Percentiles rank a stretch among this genome's conserved stretches.
phyloP scores from a whole-genome alignment of 1,140 invertebrate genomes.

The Drosophila orena region DNA sequence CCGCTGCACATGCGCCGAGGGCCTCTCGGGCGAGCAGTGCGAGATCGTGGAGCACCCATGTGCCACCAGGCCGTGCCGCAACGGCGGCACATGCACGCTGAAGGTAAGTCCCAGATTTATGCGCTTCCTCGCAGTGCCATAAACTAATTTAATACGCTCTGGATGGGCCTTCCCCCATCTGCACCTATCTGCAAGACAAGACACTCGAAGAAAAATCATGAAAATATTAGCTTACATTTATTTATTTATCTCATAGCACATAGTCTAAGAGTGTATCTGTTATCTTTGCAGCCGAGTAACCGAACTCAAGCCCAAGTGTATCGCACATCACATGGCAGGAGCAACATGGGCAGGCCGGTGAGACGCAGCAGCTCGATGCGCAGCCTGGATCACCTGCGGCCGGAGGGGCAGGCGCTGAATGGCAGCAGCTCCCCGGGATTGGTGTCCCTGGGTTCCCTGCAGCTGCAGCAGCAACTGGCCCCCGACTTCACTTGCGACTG shows the following conservation, averaged over 20 bases:
- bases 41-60: constrained; percentile 97
- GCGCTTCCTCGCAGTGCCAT: constrained; percentile 59
- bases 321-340: constrained; percentile 85
- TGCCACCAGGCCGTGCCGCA: constrained; percentile 93
- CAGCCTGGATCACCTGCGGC: constrained; percentile 59
- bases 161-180: background rate
- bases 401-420: constrained; percentile 43
- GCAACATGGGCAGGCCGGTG: constrained; percentile 85
- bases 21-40: constrained; percentile 95
- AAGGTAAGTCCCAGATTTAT: constrained; percentile 78
- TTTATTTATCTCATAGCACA: background rate
- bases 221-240: background rate
- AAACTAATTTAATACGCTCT: constrained; percentile 71
- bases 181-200: background rate
- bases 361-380: constrained; percentile 74
- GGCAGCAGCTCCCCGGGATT: constrained; percentile 23
- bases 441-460: constrained; percentile 14
- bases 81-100: constrained; percentile 91
- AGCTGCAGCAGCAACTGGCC: constrained; percentile 44
- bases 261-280: constrained; percentile 5
- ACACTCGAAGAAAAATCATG: constrained; percentile 1
- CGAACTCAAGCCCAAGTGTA: constrained; percentile 66
- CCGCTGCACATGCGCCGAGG: constrained; percentile 95
- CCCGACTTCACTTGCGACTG: constrained; percentile 92
- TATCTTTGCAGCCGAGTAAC: constrained; percentile 56